Evolutionary conservation across 2,888 invertebrate species (phyloP), one percentile per base, ranked within the genome.

Genomic region (Synergus gifuensis): DNA sequence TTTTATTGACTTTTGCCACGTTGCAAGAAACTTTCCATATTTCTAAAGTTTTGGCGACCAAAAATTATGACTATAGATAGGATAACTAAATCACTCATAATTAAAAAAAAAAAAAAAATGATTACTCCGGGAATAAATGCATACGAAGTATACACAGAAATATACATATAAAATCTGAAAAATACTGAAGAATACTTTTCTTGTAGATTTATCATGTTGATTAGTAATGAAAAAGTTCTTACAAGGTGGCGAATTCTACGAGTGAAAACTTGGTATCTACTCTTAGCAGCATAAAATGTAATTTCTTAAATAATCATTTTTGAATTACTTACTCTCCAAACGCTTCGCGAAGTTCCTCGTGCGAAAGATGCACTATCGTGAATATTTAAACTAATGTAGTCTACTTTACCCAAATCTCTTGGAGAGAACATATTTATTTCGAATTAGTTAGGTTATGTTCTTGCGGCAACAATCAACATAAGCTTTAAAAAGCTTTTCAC

Each of bases 271-370:
- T 28, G 22, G 18, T 58, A 18, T 7, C 9, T 36, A 58, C n/a
- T 5, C 22, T 28, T 28, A 5, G 62, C 4, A 1, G 22, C 11
- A 22, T 28, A 11, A 4, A 62, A 62, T 14, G 1, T 3, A 49
- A 73, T 36, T 4, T 49, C 14, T 42, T 80, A 2, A 81, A 60
- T 42, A n/a, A 60, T 73, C 76, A 77, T 77, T n/a, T 58, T 28
- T 36, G 16, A 42, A 76, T n/a, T 64, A 79, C 89, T 87, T 86
- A 93, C 93, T 87, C 93, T 90, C 93, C 93, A 93, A 16, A 93
- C 84, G 84, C 93, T 93, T 79, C 90, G 89, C 2, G 91, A 91
- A 64, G 89, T 90, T 66, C 88, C 86, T 28, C 87, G 86, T 7
- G 88, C 84, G 12, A 87, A 89, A n/a, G 86, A 85, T 40, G 88